Conservation (phyloP, 1,140 invertebrate species). For the Danaus plexippus region DNA sequence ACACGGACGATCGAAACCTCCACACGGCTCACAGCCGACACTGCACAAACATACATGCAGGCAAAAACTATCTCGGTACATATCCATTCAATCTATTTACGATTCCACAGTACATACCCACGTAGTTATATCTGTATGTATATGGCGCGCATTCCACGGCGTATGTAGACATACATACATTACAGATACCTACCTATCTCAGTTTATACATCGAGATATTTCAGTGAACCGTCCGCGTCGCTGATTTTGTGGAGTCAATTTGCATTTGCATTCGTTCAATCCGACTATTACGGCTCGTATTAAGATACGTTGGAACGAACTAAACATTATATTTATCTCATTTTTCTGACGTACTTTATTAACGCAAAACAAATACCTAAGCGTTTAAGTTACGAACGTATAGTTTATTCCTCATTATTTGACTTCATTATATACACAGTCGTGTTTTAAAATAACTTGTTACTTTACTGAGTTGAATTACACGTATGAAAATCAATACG, state of each 20-base stretch:
- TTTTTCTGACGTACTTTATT: too few species aligned
- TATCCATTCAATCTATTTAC: slow-evolving; percentile 70
- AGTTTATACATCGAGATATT: slow-evolving; percentile 30
- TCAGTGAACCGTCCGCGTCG: slow-evolving; percentile 18
- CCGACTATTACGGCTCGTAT: slow-evolving; percentile 17
- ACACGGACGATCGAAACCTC: slow-evolving; percentile 29
- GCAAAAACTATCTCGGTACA: slow-evolving; percentile 57
- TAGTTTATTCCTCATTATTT: too few species aligned
- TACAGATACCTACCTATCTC: slow-evolving; percentile 40
- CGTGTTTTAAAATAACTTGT: too few species aligned
- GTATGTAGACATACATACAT: slow-evolving; percentile 56
- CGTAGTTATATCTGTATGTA: slow-evolving; percentile 28
- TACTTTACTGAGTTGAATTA: too few species aligned
- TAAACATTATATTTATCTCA: too few species aligned
- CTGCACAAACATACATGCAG: slow-evolving; percentile 46
- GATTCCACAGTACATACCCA: slow-evolving; percentile 51
- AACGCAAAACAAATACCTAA: too few species aligned
- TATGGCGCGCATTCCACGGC: slow-evolving; percentile 59
- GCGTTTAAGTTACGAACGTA: too few species aligned
- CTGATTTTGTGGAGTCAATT: slow-evolving; percentile 31
- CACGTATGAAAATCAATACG: too few species aligned
- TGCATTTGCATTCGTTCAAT: slow-evolving; percentile 29
- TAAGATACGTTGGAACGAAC: slow-evolving; percentile 8
- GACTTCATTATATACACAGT: too few species aligned
- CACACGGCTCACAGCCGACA: slow-evolving; percentile 26